Conservation (phyloP, 1,140 invertebrate genomes). For the Drosophila pseudoobscura region DNA sequence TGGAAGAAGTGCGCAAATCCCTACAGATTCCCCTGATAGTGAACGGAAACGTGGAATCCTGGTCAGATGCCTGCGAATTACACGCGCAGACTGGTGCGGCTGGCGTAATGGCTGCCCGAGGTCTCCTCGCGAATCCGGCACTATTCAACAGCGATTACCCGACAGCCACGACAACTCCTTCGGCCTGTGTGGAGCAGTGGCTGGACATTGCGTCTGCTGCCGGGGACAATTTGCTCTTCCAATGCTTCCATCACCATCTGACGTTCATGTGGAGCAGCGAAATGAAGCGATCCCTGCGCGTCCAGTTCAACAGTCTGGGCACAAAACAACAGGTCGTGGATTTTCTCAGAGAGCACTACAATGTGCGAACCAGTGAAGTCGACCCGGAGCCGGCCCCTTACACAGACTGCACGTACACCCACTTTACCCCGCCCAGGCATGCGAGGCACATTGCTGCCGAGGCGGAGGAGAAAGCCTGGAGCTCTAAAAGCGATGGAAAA, state of each 20-base stretch:
- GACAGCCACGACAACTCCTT: conserved; percentile 88
- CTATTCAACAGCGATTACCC: conserved; percentile 89
- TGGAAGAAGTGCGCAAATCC: conserved; percentile 88
- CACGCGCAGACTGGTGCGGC: conserved; percentile 88
- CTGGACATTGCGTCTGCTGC: conserved; percentile 87
- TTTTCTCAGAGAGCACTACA: conserved; percentile 85
- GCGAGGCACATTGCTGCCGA: conserved; percentile 52
- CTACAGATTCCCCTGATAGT: conserved; percentile 93
- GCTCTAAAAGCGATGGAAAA: conserved; percentile 62
- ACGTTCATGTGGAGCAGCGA: conserved; percentile 96
- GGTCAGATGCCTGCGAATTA: conserved; percentile 88
- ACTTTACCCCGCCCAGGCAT: conserved; percentile 64
- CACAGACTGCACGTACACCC: conserved; percentile 62
- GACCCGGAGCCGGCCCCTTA: conserved; percentile 22
- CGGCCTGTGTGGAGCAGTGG: conserved; percentile 93
- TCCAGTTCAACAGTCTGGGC: conserved; percentile 91
- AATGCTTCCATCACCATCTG: conserved; percentile 95
- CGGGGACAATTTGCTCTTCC: conserved; percentile 87
- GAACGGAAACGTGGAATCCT: conserved; percentile 93
- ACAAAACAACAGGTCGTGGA: conserved; percentile 88
- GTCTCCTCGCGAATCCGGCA: conserved; percentile 95
- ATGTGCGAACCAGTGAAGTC: conserved; percentile 30
- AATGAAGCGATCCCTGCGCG: conserved; percentile 88
- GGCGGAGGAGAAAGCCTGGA: conserved; percentile 48
- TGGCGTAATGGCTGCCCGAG: conserved; percentile 95